phyloP scores from a whole-genome alignment of 2,113 vertebrate genomes.

The Azemiops feae region DNA sequence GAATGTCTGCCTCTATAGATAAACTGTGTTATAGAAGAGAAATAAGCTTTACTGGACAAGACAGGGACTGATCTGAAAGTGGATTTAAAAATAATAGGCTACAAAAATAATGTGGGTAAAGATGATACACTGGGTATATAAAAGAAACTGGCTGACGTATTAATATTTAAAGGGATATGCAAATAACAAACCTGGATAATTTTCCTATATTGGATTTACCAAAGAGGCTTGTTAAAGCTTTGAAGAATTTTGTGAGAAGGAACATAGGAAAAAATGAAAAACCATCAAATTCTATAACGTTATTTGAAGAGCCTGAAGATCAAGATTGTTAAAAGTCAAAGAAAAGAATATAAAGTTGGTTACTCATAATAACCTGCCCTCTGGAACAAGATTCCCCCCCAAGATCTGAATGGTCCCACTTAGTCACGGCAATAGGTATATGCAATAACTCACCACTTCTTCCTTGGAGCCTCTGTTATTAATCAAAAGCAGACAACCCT shows the following conservation, averaged over 20 bases:
- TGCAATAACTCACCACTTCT: not conserved
- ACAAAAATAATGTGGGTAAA: not conserved
- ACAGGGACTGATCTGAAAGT: not conserved
- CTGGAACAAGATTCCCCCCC: not conserved
- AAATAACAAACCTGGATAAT: not conserved
- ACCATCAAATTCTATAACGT: not conserved
- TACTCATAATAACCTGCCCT: not conserved
- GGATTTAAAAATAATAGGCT: not conserved
- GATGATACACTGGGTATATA: not conserved
- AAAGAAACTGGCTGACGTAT: not conserved
- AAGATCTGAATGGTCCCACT: not conserved
- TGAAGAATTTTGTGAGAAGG: not conserved
- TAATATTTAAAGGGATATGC: not conserved
- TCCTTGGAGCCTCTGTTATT: not conserved
- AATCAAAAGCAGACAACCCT: not conserved
- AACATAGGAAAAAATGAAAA: not conserved
- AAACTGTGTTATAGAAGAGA: not conserved
- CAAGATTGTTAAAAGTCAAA: not conserved
- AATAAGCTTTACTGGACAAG: not conserved
- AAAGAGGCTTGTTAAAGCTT: not conserved
- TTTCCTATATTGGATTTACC: not conserved
- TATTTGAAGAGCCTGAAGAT: not conserved
- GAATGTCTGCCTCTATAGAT: not conserved
- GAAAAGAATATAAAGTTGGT: not conserved
- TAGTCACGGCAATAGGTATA: not conserved